Evolutionary conservation across 2,797 vertebrate species (phyloP).

Genomic region (Gambusia yucatana): DNA sequence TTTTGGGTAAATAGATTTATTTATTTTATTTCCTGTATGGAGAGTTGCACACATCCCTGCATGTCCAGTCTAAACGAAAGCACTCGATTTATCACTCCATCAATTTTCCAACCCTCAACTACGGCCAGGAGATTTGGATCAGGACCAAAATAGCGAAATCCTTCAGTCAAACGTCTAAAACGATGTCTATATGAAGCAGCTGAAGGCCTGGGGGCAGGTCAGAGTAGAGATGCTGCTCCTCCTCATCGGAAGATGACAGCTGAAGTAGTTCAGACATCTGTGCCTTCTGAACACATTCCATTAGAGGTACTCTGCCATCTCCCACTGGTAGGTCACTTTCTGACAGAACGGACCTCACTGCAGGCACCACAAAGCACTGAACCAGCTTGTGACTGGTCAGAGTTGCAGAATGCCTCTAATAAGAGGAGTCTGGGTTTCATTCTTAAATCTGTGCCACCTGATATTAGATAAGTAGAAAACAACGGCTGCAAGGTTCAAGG

Average conservation of each 20-base stretch:
- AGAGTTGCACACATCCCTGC: neutral
- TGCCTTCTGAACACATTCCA: slow-evolving; percentile 1
- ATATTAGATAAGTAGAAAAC: neutral
- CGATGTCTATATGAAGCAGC: neutral
- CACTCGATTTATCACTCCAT: neutral
- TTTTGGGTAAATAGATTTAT: neutral
- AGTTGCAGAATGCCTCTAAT: neutral
- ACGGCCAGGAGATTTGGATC: neutral
- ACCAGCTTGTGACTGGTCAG: neutral
- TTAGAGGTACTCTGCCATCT: neutral
- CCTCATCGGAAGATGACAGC: slow-evolving; percentile 2
- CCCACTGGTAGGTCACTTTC: neutral
- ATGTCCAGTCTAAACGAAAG: neutral
- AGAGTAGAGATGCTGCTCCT: neutral
- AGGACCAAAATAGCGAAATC: neutral
- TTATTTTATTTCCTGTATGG: neutral
- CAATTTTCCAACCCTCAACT: neutral
- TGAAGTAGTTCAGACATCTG: neutral
- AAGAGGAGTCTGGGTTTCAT: neutral
- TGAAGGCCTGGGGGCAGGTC: neutral
- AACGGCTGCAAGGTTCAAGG: neutral
- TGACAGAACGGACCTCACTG: neutral
- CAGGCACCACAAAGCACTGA: neutral
- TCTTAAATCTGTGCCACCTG: neutral
- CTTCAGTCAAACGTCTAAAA: neutral